Conservation (phyloP, 2,888 invertebrate genomes). For the Anoncus sp. region DNA sequence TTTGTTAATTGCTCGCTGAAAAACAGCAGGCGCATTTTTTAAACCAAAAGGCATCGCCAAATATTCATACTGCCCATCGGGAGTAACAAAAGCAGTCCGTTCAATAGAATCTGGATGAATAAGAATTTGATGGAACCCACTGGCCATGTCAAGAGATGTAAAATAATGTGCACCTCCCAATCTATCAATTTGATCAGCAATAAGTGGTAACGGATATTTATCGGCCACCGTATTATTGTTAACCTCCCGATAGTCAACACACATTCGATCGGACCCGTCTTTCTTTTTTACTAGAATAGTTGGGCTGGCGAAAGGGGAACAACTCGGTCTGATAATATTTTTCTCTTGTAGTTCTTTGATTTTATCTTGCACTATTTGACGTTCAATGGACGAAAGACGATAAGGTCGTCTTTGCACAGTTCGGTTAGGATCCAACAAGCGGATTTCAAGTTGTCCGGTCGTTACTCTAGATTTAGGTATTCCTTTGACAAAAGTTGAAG, state of each 20-base stretch:
- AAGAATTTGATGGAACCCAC: conserved; percentile 76
- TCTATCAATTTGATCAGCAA: conserved; percentile 74
- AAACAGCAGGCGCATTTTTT: not conserved
- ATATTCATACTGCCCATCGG: conserved; percentile 69
- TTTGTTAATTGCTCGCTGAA: conserved; percentile 20
- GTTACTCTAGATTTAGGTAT: conserved; percentile 49
- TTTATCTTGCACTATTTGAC: conserved; percentile 50
- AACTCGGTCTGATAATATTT: conserved; percentile 64
- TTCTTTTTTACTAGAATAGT: conserved; percentile 67
- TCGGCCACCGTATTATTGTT: conserved; percentile 75
- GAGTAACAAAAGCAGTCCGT: conserved; percentile 78
- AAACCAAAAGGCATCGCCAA: conserved; percentile 4
- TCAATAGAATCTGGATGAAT: conserved; percentile 70
- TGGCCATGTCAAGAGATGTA: conserved; percentile 74
- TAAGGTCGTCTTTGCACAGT: conserved; percentile 60
- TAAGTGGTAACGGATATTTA: conserved; percentile 77
- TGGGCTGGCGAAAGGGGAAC: conserved; percentile 67
- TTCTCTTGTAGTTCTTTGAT: conserved; percentile 56
- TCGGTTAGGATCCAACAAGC: conserved; percentile 50
- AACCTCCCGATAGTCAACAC: conserved; percentile 69
- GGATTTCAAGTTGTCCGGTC: conserved; percentile 60
- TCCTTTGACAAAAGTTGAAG: conserved; percentile 39
- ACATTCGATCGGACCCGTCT: conserved; percentile 63
- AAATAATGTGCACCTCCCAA: conserved; percentile 71
- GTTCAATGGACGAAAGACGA: conserved; percentile 43